Evolutionary conservation across 2,888 invertebrate species (phyloP), one percentile per base, ranked within the genome.

Genomic region (Zhuqinia jingwanae): DNA sequence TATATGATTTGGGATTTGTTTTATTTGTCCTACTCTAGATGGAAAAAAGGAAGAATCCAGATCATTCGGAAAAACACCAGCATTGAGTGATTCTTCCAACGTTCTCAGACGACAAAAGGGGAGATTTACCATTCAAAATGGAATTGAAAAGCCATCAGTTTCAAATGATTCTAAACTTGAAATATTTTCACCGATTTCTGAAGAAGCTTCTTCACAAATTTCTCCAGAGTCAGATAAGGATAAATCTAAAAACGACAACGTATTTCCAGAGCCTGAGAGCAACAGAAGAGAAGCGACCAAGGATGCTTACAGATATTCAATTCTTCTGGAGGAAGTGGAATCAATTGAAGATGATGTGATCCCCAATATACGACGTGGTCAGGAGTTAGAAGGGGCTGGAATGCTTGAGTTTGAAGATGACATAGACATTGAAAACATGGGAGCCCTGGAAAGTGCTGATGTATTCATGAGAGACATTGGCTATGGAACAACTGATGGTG

Each of bases 71-170:
- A 77, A 65, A 53, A 20, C 53, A 8, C 53, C 63, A 27, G 87
- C 87, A 15, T 36, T 87, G 45, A 84, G 87, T 56, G 87, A 87
- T 36, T 87, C 87, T 20, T 87, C 87, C 56, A 87, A 87, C 50
- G 73, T 81, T 30, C 22, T 87, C n/a, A 81, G 65, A 27, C 45
- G 60, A 22, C 68, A 56, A 1, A 58, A 25, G 13, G 77, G 56
- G 8, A 36, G 36, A 22, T 3, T 75, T 15, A 5, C 15, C 5
- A 0, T 11, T 10, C n/a, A 42, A 2, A 8, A 8, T 25, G 78
- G 47, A 8, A 47, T 10, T 10, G 47, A 76, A 56, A 73, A 58
- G 11, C 68, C 60, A 36, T 25, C 15, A 45, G 65, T n/a, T 20
- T 83, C 42, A 20, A n/a, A n/a, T n/a, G 53, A 22, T 6, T 47